A percentile compares a stretch with the other conserved stretches of the same genome.
Evolutionary conservation across 2,888 invertebrate genomes (phyloP).

Genomic region (Brenthis ino): DNA sequence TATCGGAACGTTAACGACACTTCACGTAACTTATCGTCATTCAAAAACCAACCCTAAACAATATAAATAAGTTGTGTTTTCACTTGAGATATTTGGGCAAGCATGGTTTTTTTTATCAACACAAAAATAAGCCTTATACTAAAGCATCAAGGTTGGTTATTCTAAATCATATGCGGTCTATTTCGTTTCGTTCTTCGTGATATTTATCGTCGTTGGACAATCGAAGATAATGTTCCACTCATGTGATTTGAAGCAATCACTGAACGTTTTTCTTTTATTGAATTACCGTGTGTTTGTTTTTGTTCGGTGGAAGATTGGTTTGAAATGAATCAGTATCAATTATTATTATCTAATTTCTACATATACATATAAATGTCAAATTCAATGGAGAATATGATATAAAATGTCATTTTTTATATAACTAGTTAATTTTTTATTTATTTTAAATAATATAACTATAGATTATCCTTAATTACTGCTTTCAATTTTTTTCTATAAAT

Average conservation of each 20-base stretch:
- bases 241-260: slow-evolving; percentile 78
- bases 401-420: too few relatives aligned
- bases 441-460: too few relatives aligned
- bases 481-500: too few relatives aligned
- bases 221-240: slow-evolving; percentile 78
- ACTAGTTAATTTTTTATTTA: too few relatives aligned
- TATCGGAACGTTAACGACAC: slow-evolving; percentile 62
- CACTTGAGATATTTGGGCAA: slow-evolving; percentile 20
- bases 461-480: too few relatives aligned
- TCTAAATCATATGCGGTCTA: not conserved
- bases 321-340: slow-evolving; percentile 11
- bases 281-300: slow-evolving; percentile 56
- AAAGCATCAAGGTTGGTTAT: not conserved
- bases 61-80: slow-evolving; percentile 13
- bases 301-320: slow-evolving; percentile 24
- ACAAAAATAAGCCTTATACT: slow-evolving; percentile 6
- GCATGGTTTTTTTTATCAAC: slow-evolving; percentile 1
- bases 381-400: too few relatives aligned
- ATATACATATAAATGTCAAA: too few relatives aligned
- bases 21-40: slow-evolving; percentile 36
- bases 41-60: slow-evolving; percentile 29
- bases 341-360: not conserved
- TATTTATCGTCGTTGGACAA: slow-evolving; percentile 68
- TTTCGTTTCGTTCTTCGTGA: slow-evolving; percentile 52
- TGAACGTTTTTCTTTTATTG: slow-evolving; percentile 70